These are phyloP conservation scores for Sipunculus nudus DNA, from an alignment of 2,888 invertebrate genomes.

Conservation along the genomic window DNA sequence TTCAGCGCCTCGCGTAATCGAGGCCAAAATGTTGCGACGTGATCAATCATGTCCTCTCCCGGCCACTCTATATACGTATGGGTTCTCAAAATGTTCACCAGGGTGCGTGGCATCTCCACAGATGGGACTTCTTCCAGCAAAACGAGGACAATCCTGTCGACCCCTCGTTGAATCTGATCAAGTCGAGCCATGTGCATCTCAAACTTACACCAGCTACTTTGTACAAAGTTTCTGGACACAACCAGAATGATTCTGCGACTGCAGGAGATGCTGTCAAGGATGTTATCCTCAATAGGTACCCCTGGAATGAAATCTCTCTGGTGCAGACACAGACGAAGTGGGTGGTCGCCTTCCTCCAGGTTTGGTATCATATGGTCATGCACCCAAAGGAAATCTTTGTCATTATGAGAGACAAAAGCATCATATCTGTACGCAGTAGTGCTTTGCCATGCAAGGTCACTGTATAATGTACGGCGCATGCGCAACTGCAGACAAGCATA, in stretches of 20 bases:
- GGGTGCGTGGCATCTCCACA: slow-evolving; percentile 72
- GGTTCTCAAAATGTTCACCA: too few species aligned
- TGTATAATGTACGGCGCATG: too few species aligned
- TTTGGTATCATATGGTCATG: slow-evolving; percentile 74
- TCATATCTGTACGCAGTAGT: slow-evolving; percentile 73
- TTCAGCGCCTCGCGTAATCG: too few species aligned
- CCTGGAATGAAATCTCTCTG: slow-evolving; percentile 80
- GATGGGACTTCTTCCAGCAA: slow-evolving; percentile 75
- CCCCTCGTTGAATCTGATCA: slow-evolving; percentile 68
- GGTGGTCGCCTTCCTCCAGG: slow-evolving; percentile 70
- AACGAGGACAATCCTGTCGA: slow-evolving; percentile 75
- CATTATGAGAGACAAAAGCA: slow-evolving; percentile 77
- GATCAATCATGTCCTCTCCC: too few species aligned
- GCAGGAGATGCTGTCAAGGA: slow-evolving; percentile 76
- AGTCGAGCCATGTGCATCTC: slow-evolving; percentile 76
- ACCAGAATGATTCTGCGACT: slow-evolving; percentile 75
- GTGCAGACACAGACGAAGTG: slow-evolving; percentile 75
- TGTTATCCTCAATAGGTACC: slow-evolving; percentile 76
- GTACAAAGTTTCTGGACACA: slow-evolving; percentile 73
- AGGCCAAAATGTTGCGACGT: too few species aligned
- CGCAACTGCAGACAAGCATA: too few species aligned
- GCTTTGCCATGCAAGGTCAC: too few species aligned
- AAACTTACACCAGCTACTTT: slow-evolving; percentile 79
- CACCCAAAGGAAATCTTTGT: slow-evolving; percentile 75
- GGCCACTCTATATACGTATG: slow-evolving; percentile 18